phyloP scores from a whole-genome alignment of 2,888 invertebrate species.

The Agonopterix heracliana region DNA sequence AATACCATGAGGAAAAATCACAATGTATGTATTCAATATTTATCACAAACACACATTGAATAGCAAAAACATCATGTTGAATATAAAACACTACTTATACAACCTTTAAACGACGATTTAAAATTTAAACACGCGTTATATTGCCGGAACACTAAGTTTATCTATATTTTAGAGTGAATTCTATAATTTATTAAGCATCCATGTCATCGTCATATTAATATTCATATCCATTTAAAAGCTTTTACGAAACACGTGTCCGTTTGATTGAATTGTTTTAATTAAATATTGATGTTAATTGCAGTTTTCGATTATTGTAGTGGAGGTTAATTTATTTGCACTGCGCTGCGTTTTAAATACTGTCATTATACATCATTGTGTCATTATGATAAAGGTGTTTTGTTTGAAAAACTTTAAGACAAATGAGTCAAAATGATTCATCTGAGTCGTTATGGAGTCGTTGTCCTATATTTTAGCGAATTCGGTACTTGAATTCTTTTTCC shows the following conservation, averaged over 20 bases:
- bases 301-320: too few species aligned
- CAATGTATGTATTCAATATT: too few species aligned
- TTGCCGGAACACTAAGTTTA: constrained; percentile 6
- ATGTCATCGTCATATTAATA: constrained; percentile 17
- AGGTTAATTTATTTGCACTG: too few species aligned
- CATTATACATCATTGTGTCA: too few species aligned
- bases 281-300: constrained; percentile 9
- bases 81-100: constrained; percentile 18
- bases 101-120: constrained; percentile 15
- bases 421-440: too few species aligned
- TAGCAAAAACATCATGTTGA: constrained; percentile 15
- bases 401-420: too few species aligned
- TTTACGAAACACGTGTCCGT: constrained; percentile 34
- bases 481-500: too few species aligned
- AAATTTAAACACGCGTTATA: constrained; percentile 14
- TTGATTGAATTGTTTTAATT: constrained; percentile 30
- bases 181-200: constrained; percentile 9
- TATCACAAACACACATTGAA: constrained; percentile 8
- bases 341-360: too few species aligned
- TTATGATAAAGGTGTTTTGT: too few species aligned
- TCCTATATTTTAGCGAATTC: too few species aligned
- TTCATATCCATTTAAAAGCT: constrained; percentile 30
- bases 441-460: too few species aligned
- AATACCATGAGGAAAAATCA: too few species aligned
- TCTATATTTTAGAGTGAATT: constrained; percentile 14